Percentiles rank a stretch among this genome's conserved stretches.
phyloP scores from a whole-genome alignment of 1,140 invertebrate species.

The Zaprionus ghesquierei region DNA sequence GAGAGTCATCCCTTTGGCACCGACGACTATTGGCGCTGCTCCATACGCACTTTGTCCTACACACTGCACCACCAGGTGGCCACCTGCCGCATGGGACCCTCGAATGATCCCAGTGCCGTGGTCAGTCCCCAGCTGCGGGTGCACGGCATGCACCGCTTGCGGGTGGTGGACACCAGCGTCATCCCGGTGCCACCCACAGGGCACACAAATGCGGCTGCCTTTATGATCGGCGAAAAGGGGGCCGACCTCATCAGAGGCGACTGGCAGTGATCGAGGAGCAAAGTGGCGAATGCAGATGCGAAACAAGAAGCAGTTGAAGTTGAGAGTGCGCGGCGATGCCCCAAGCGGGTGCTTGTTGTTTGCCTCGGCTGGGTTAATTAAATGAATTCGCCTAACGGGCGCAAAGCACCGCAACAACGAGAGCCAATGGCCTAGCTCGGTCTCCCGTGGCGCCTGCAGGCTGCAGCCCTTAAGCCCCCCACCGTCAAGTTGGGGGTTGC shows the following conservation, averaged over 20 bases:
- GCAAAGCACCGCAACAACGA: no score
- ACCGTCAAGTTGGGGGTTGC: no score
- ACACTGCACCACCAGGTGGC: conserved; percentile 89
- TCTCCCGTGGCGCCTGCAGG: no score
- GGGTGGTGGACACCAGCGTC: conserved; percentile 90
- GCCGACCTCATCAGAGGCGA: conserved; percentile 90
- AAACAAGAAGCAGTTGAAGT: no score
- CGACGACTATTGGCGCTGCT: conserved; percentile 90
- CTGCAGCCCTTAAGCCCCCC: no score
- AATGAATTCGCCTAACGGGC: conserved; percentile 64
- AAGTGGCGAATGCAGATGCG: no score
- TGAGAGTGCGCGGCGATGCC: background rate
- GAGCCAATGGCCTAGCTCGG: background rate
- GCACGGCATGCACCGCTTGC: conserved; percentile 87
- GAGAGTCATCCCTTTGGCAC: conserved; percentile 84
- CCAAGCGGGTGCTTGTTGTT: conserved; percentile 12
- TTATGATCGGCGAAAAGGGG: conserved; percentile 95
- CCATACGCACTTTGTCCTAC: conserved; percentile 85
- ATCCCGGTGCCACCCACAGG: conserved; percentile 89
- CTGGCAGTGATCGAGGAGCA: conserved; percentile 84
- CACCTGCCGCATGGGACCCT: conserved; percentile 91
- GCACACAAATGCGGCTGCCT: conserved; percentile 89
- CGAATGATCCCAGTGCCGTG: conserved; percentile 87
- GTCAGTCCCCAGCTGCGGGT: conserved; percentile 90
- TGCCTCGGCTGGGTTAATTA: conserved; percentile 65